These are phyloP conservation scores for Dendrocincla fuliginosa DNA, from an alignment of 2,797 vertebrate genomes.

Conservation along the genomic window DNA sequence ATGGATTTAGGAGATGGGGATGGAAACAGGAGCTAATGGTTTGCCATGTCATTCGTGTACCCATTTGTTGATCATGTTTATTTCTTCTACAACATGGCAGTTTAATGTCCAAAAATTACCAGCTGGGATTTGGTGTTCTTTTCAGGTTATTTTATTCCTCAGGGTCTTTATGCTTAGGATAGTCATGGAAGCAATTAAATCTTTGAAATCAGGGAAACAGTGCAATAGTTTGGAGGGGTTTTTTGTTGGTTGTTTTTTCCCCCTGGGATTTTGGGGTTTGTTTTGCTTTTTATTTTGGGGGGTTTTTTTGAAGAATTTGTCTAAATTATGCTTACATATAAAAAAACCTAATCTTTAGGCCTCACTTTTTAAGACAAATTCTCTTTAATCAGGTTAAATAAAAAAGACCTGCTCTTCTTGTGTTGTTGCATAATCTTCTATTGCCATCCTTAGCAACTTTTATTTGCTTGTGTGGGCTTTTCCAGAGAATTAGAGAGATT, in stretches of 20 bases:
- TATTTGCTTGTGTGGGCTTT: background rate
- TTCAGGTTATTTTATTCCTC: background rate
- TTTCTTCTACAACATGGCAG: background rate
- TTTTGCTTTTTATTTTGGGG: background rate
- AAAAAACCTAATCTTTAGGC: background rate
- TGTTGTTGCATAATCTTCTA: background rate
- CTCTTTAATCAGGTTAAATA: background rate
- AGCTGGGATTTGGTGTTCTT: background rate
- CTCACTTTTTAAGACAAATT: background rate
- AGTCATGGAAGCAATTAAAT: background rate
- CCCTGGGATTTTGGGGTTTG: background rate
- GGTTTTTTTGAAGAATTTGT: background rate
- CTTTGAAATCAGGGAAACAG: background rate
- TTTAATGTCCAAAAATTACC: background rate
- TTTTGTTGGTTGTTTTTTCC: background rate
- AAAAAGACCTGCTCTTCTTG: background rate
- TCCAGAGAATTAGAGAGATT: background rate
- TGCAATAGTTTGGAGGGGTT: background rate
- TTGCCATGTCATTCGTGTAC: background rate
- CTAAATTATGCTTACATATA: background rate
- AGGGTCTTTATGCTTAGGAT: background rate
- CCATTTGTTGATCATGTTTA: background rate
- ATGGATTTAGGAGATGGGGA: background rate
- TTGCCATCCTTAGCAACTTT: background rate
- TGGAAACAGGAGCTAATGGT: background rate